Percentiles rank a stretch among this genome's conserved stretches.
Conservation (phyloP, 2,888 invertebrate species). For the Chrysolina haemoptera region DNA sequence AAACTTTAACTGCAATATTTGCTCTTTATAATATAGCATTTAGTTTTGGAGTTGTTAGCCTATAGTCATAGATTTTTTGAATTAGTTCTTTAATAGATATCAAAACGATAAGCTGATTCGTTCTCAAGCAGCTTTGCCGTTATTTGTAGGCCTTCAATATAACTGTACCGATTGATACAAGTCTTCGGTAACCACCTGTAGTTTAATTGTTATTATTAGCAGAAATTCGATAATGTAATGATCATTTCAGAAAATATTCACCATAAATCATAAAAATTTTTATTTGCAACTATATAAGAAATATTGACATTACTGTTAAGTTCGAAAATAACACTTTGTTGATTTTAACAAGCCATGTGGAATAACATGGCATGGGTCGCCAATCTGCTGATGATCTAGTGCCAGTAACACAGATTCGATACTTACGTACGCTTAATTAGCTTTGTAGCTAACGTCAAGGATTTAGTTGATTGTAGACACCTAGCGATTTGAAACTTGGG, state of each 20-base stretch:
- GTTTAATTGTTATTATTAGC: not conserved
- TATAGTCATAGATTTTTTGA: conserved; percentile 9
- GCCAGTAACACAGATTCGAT: too few relatives aligned
- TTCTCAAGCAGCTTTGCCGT: conserved; percentile 1
- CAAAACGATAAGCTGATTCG: not conserved
- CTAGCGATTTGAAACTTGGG: too few relatives aligned
- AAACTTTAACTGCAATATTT: conserved; percentile 7
- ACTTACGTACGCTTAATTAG: too few relatives aligned
- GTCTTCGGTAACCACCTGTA: not conserved
- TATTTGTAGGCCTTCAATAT: not conserved
- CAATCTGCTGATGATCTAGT: too few relatives aligned
- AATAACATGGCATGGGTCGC: too few relatives aligned
- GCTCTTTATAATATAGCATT: conserved; percentile 26
- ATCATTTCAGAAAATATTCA: not conserved
- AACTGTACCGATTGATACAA: not conserved
- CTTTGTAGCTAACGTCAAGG: too few relatives aligned
- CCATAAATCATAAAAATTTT: too few relatives aligned
- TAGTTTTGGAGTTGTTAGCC: conserved; percentile 25
- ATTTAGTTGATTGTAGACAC: too few relatives aligned
- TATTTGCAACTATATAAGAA: too few relatives aligned
- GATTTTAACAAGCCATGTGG: too few relatives aligned
- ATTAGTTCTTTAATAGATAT: conserved; percentile 9
- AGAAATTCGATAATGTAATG: not conserved
- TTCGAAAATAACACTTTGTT: too few relatives aligned
- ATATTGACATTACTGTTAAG: too few relatives aligned